Conservation (phyloP, 2,797 vertebrate species). For the Phrynocephalus guinanensis region DNA sequence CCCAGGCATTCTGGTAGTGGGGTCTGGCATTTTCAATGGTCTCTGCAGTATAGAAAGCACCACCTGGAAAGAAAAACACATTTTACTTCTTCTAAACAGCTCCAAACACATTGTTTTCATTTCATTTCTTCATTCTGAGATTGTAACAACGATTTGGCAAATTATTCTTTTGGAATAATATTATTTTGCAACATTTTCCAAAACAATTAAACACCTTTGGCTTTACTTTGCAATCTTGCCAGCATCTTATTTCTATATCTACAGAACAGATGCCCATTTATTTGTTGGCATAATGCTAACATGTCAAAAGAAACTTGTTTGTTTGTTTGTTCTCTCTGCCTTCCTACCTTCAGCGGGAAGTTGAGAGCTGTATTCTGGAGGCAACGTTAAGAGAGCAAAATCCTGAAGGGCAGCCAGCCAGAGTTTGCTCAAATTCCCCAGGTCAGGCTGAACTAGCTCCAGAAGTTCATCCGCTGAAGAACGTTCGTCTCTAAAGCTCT, state of each 20-base stretch:
- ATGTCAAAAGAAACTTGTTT: background rate
- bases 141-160: background rate
- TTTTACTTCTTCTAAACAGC: slow-evolving; percentile 13
- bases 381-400: slow-evolving; percentile 87
- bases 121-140: background rate
- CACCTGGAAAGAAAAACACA: slow-evolving; percentile 78
- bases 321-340: slow-evolving; percentile 25
- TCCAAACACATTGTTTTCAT: background rate
- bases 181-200: background rate
- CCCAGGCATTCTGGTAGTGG: slow-evolving; percentile 90
- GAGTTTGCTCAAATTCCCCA: slow-evolving; percentile 87
- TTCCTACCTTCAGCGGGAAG: slow-evolving; percentile 85
- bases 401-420: slow-evolving; percentile 93
- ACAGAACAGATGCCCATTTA: background rate
- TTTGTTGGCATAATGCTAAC: too few species aligned
- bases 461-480: slow-evolving; percentile 78
- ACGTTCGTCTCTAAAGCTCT: slow-evolving; percentile 51
- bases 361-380: slow-evolving; percentile 81
- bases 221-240: slow-evolving; percentile 3
- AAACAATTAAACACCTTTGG: slow-evolving; percentile 3
- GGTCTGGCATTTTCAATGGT: slow-evolving; percentile 84
- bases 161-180: background rate
- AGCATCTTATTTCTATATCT: background rate
- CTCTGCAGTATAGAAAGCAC: slow-evolving; percentile 91
- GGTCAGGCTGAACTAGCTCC: slow-evolving; percentile 86